Evolutionary conservation across 2,888 invertebrate genomes (phyloP).

Genomic region (Actias luna): DNA sequence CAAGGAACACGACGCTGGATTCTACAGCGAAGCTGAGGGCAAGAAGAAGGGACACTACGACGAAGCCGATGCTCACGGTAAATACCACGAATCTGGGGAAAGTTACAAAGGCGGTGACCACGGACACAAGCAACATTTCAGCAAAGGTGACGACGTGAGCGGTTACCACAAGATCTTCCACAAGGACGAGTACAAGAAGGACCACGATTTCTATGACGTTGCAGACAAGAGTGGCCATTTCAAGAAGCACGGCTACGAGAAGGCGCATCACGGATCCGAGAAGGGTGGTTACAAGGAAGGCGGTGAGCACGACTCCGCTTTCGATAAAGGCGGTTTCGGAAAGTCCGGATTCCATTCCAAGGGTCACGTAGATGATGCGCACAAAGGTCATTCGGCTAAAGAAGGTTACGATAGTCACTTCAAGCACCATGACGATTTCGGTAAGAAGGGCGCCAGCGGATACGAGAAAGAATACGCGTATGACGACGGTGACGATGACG

Average conservation of each 20-base stretch:
- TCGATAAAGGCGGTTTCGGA: slow-evolving; percentile 75
- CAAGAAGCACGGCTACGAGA: slow-evolving; percentile 82
- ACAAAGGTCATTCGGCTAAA: slow-evolving; percentile 80
- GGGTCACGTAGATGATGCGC: slow-evolving; percentile 77
- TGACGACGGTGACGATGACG: slow-evolving; percentile 55
- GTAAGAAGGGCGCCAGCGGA: slow-evolving; percentile 74
- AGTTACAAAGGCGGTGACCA: slow-evolving; percentile 81
- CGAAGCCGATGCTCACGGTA: slow-evolving; percentile 78
- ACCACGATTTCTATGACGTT: slow-evolving; percentile 89
- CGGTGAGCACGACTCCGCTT: slow-evolving; percentile 76
- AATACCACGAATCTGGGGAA: slow-evolving; percentile 76
- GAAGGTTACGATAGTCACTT: slow-evolving; percentile 81
- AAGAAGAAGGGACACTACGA: slow-evolving; percentile 79
- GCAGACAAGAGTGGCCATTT: slow-evolving; percentile 85
- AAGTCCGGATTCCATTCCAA: slow-evolving; percentile 82
- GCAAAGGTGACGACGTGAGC: slow-evolving; percentile 86
- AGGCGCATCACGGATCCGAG: slow-evolving; percentile 77
- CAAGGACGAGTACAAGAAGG: slow-evolving; percentile 90
- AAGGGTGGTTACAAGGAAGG: slow-evolving; percentile 82
- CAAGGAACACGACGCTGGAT: slow-evolving; percentile 77
- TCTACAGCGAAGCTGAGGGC: slow-evolving; percentile 77
- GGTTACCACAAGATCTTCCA: slow-evolving; percentile 88
- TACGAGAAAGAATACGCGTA: slow-evolving; percentile 74
- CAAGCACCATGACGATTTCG: slow-evolving; percentile 78
- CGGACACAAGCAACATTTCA: slow-evolving; percentile 82